Percentiles rank a stretch among this genome's conserved stretches.
Evolutionary conservation across 2,797 vertebrate species (phyloP).

Genomic region (Alfaro cultratus): DNA sequence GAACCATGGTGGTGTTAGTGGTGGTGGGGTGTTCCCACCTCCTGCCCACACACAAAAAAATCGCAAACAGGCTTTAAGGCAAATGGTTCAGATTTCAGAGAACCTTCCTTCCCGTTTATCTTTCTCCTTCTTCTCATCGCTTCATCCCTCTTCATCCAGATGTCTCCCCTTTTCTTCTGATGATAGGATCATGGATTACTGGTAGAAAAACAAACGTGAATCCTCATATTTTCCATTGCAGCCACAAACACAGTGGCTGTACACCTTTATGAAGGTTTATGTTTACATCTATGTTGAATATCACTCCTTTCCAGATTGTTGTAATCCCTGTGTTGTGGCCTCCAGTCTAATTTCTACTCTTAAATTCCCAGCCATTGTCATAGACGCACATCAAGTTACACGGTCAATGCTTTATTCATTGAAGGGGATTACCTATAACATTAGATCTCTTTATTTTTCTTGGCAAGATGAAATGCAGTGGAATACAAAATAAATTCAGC

Average conservation of each 20-base stretch:
- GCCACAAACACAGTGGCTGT: slow-evolving; percentile 28
- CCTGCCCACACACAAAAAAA: slow-evolving; percentile 25
- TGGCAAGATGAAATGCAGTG: slow-evolving; percentile 5
- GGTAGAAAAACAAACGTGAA: slow-evolving; percentile 49
- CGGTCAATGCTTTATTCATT: slow-evolving; percentile 55
- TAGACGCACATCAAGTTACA: slow-evolving; percentile 47
- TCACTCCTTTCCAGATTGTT: slow-evolving; percentile 63
- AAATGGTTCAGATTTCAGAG: slow-evolving; percentile 47
- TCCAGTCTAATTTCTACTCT: slow-evolving; percentile 50
- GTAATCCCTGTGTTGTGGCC: slow-evolving; percentile 68
- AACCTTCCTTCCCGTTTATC: slow-evolving; percentile 47
- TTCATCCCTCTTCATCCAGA: slow-evolving; percentile 21
- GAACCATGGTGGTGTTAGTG: slow-evolving; percentile 32
- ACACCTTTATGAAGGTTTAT: slow-evolving; percentile 27
- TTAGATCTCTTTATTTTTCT: slow-evolving; percentile 26
- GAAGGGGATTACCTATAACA: slow-evolving; percentile 35
- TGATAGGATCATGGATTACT: slow-evolving; percentile 56
- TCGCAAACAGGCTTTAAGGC: slow-evolving; percentile 31
- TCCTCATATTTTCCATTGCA: slow-evolving; percentile 55
- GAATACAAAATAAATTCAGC: slow-evolving; percentile 31
- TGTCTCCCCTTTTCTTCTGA: slow-evolving; percentile 26
- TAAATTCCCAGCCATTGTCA: slow-evolving; percentile 48
- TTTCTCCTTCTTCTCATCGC: slow-evolving; percentile 25
- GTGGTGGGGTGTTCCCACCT: slow-evolving; percentile 25
- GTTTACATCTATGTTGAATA: slow-evolving; percentile 44